Evolutionary conservation across 2,113 vertebrate genomes (phyloP).

Genomic region (Carlito syrichta): DNA sequence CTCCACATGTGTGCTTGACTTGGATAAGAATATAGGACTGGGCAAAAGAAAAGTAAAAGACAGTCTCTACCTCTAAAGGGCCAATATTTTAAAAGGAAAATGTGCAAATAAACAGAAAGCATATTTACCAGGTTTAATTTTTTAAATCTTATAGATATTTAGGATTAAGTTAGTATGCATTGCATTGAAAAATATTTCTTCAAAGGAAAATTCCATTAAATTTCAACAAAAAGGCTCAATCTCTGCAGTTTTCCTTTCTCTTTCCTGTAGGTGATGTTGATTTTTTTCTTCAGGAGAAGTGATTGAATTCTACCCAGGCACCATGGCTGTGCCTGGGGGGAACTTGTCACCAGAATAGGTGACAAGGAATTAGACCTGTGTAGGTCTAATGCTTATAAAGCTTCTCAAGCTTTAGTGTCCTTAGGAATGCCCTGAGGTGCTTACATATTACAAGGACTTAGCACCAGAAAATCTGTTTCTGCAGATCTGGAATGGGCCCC

Average conservation of each 20-base stretch:
- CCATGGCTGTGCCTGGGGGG: not conserved
- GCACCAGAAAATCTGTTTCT: not conserved
- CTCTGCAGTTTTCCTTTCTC: not conserved
- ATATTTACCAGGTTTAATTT: not conserved
- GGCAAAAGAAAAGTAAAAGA: not conserved
- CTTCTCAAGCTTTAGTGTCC: not conserved
- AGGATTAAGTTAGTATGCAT: not conserved
- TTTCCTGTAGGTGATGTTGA: not conserved
- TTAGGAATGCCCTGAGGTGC: not conserved
- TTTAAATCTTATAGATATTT: not conserved
- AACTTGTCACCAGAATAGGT: not conserved
- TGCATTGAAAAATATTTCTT: not conserved
- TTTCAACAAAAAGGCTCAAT: not conserved
- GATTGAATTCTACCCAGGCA: not conserved
- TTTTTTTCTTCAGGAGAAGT: conserved; percentile 9
- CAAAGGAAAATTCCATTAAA: not conserved
- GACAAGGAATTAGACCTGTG: no score
- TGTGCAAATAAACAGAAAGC: not conserved
- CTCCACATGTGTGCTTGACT: not conserved
- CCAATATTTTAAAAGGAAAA: not conserved
- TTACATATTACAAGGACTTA: not conserved
- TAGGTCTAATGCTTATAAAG: not conserved
- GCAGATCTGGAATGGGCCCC: not conserved
- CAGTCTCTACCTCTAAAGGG: not conserved
- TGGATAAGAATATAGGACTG: not conserved